These are phyloP conservation scores for Thryonomys swinderianus DNA, from an alignment of 2,113 vertebrate species.

Conservation along the genomic window DNA sequence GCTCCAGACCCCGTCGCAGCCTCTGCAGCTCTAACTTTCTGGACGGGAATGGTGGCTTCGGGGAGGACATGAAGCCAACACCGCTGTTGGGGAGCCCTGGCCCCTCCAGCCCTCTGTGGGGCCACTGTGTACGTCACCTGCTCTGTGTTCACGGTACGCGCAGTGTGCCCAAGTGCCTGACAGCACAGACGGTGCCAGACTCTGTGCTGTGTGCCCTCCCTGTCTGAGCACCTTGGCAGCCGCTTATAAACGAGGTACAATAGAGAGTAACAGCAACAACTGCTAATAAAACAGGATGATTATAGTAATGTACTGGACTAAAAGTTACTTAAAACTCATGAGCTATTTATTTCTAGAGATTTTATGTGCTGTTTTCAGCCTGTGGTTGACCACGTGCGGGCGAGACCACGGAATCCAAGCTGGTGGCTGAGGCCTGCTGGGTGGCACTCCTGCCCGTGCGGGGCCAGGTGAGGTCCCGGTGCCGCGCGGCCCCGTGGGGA, in stretches of 20 bases:
- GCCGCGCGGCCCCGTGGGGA: background rate
- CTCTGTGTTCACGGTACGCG: too few relatives aligned
- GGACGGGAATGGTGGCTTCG: background rate
- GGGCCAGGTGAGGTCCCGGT: background rate
- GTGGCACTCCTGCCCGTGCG: too few relatives aligned
- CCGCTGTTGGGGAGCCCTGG: too few relatives aligned
- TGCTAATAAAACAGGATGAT: too few relatives aligned
- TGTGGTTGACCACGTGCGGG: background rate
- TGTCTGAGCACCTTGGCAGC: fast-evolving
- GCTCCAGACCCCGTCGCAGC: background rate
- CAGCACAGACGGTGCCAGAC: background rate
- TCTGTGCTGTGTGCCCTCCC: background rate
- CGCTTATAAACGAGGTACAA: background rate
- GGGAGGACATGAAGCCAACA: background rate
- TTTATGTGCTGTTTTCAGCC: background rate
- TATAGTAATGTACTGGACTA: too few relatives aligned
- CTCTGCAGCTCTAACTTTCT: background rate
- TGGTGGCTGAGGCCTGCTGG: background rate
- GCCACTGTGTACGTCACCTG: fast-evolving
- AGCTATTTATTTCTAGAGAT: background rate
- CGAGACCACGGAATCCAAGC: too few relatives aligned
- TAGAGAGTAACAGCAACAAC: background rate
- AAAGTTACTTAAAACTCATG: background rate
- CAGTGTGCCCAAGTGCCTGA: background rate
- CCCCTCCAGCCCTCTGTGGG: too few relatives aligned